Conservation (phyloP, 2,113 vertebrate genomes). For the Machaerirhynchus nigripectus region DNA sequence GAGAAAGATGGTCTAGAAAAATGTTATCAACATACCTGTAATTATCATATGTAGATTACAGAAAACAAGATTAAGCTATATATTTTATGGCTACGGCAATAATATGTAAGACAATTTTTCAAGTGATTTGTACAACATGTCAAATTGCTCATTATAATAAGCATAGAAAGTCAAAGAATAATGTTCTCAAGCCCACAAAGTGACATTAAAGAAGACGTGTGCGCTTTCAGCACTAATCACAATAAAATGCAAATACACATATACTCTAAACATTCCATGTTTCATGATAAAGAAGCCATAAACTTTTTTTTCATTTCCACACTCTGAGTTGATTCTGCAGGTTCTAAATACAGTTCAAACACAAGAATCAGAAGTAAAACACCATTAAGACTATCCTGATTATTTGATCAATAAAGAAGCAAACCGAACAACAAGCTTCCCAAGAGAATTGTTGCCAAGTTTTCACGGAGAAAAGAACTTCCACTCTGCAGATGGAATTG, state of each 20-base stretch:
- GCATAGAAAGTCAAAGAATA: neutral
- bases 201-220: neutral
- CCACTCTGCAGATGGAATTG: neutral
- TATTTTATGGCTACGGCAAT: neutral
- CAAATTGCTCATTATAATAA: conserved; percentile 7
- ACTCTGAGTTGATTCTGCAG: neutral
- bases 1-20: neutral
- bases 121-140: neutral
- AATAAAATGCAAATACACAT: neutral
- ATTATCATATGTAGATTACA: conserved; percentile 9
- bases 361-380: neutral
- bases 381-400: neutral
- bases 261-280: neutral
- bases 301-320: neutral
- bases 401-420: neutral
- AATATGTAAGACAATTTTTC: neutral
- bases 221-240: neutral
- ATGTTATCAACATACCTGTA: neutral
- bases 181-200: neutral
- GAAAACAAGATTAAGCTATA: neutral
- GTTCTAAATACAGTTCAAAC: neutral
- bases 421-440: neutral
- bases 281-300: neutral
- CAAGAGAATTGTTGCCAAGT: neutral
- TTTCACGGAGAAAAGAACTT: neutral